A percentile compares a stretch with the other conserved stretches of the same genome.
These are phyloP conservation scores for Opisthograptis luteolata DNA, from an alignment of 2,888 invertebrate genomes.

Conservation along the genomic window DNA sequence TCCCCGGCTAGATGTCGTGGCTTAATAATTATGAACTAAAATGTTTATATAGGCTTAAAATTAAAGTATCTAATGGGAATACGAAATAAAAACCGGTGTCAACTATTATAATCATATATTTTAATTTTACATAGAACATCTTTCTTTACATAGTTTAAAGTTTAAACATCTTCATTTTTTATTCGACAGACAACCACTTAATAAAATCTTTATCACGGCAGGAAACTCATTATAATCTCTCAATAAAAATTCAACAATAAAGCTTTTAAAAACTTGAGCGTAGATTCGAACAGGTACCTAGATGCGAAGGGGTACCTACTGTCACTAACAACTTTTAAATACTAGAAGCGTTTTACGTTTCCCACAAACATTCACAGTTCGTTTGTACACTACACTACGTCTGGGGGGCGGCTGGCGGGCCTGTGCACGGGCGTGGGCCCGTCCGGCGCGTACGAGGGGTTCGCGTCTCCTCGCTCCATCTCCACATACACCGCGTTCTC, in stretches of 20 bases:
- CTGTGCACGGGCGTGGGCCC: constrained; percentile 75
- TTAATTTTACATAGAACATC: constrained; percentile 75
- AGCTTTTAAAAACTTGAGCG: constrained; percentile 82
- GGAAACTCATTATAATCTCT: constrained; percentile 76
- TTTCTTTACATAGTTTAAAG: constrained; percentile 55
- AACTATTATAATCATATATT: constrained; percentile 45
- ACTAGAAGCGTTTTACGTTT: constrained; percentile 83
- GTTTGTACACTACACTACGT: constrained; percentile 66
- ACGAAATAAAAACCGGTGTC: constrained; percentile 8
- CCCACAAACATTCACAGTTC: constrained; percentile 70
- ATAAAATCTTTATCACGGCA: constrained; percentile 65
- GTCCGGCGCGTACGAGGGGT: constrained; percentile 78
- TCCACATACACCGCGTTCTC: constrained; percentile 80
- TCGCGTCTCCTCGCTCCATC: constrained; percentile 68
- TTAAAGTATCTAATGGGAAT: background rate
- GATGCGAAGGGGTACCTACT: constrained; percentile 73
- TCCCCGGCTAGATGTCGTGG: constrained; percentile 17
- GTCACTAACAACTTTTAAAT: constrained; percentile 74
- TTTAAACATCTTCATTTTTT: constrained; percentile 65
- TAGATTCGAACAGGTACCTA: constrained; percentile 77
- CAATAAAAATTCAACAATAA: constrained; percentile 79
- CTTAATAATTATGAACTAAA: constrained; percentile 6
- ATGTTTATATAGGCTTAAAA: background rate
- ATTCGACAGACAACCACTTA: constrained; percentile 66
- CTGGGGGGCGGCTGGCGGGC: constrained; percentile 47